Evolutionary conservation across 2,113 vertebrate species (phyloP).

Genomic region (Sinocyclocheilus anophthalmus): DNA sequence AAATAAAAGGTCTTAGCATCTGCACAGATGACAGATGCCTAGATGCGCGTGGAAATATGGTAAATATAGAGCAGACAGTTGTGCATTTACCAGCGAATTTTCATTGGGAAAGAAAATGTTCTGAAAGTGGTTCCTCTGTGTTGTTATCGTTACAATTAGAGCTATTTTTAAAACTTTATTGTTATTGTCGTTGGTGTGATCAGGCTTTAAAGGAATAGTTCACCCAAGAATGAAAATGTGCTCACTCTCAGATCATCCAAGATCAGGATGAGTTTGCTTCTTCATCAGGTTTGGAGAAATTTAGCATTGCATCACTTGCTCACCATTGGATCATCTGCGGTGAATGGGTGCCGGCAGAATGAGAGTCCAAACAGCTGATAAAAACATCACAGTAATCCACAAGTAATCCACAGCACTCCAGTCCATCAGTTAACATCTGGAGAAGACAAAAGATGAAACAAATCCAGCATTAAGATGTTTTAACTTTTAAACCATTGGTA

Average conservation of each 20-base stretch:
- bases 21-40: neutral
- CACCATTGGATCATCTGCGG: no score
- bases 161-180: neutral
- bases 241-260: neutral
- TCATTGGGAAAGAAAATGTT: neutral
- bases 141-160: neutral
- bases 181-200: neutral
- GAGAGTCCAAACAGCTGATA: no score
- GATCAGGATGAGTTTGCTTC: neutral
- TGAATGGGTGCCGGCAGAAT: no score
- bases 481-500: no score
- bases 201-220: neutral
- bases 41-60: neutral
- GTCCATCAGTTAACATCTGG: no score
- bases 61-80: neutral
- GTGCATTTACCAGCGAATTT: neutral
- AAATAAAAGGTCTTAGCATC: neutral
- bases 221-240: neutral
- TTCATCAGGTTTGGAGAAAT: no score
- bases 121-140: neutral
- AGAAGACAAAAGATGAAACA: no score
- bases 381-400: no score
- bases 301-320: no score
- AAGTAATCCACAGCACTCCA: no score
- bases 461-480: no score